Base-by-base conservation (phyloP, 1,140 invertebrate species). In the Listronotus bonariensis region DNA sequence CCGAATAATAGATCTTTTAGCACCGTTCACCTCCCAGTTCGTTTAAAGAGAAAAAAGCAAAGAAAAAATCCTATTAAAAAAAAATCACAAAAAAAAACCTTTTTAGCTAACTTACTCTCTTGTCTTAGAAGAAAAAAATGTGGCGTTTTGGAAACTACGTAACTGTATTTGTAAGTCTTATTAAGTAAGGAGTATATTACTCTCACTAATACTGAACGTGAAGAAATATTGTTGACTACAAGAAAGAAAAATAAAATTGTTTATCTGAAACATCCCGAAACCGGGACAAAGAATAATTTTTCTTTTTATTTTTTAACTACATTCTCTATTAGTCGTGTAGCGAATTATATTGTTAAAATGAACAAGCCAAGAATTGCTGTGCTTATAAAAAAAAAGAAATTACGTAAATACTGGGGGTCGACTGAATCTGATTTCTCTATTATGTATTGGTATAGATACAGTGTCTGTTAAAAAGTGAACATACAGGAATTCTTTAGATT, bases 1-100 rank as follows among this genome's bases (percentile, higher is more conserved):
- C 78, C 72, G 83, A 85, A 74, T 84, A 84, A 80, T 56, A 31
- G 20, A 36, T 31, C 49, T 11, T 6, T n/a, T 18, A 48, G 51
- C 53, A 46, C 67, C 68, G 67, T 70, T 67, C 41, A 45, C 20
- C 20, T 38, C 9, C 67, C 12, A 10, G 9, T 14, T n/a, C n/a
- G 15, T 31, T 34, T 11, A 17, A n/a, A 36, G 31, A 52, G 32
- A 52, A 52, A 52, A 34, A n/a, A 8, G 11, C 9, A 32, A 52
- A 52, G 26, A 40, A 54, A 40, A 15, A 26, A 4, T 10, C 9
- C 12, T 48, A 26, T 3, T 36, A 48, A 60, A 60, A 51, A 43
- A 64, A 43, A 36, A 38, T 8, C 34, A 34, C 34, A 46, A 54
- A 51, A 17, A 14, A 46, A 55, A 42, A 31, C 12, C 20, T 20